Conservation (phyloP, 1,140 invertebrate species). For the Platyscapa corneri region DNA sequence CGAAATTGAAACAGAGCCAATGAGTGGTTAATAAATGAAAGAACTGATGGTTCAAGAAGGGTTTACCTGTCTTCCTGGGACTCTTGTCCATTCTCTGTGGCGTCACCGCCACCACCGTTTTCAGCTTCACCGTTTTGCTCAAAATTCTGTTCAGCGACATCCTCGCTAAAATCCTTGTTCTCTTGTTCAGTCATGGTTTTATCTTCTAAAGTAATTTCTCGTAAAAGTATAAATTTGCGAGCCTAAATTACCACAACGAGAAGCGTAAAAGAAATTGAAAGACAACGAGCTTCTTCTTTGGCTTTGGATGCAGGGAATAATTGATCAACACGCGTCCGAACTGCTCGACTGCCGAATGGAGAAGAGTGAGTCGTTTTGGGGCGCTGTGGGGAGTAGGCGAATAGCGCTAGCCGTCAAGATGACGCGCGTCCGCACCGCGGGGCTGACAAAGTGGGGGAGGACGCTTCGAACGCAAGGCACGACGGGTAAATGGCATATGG, state of each 20-base stretch:
- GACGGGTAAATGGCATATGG: constrained; percentile 52
- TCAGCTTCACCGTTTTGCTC: constrained; percentile 73
- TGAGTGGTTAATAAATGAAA: not conserved
- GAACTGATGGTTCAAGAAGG: constrained; percentile 18
- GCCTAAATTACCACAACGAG: not conserved
- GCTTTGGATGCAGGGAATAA: constrained; percentile 10
- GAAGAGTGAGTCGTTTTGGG: constrained; percentile 59
- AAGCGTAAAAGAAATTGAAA: not conserved
- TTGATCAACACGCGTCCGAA: constrained; percentile 57
- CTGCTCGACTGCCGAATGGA: constrained; percentile 63
- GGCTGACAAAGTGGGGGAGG: constrained; percentile 11
- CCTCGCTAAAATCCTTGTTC: constrained; percentile 73
- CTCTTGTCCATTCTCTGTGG: constrained; percentile 70
- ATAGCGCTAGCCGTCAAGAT: constrained; percentile 13
- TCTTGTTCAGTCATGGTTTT: constrained; percentile 70
- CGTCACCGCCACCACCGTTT: constrained; percentile 65
- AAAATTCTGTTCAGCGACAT: constrained; percentile 71
- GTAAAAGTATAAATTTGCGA: not conserved
- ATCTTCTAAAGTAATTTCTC: not conserved
- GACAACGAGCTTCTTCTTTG: not conserved
- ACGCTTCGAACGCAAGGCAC: constrained; percentile 57
- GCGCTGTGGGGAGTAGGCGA: not conserved
- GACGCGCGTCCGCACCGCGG: constrained; percentile 16
- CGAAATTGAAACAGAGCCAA: not conserved
- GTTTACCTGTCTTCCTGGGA: constrained; percentile 73